A percentile compares a stretch with the other conserved stretches of the same genome.
Conservation (phyloP, 2,797 vertebrate species). For the Aviceda leuphotes region DNA sequence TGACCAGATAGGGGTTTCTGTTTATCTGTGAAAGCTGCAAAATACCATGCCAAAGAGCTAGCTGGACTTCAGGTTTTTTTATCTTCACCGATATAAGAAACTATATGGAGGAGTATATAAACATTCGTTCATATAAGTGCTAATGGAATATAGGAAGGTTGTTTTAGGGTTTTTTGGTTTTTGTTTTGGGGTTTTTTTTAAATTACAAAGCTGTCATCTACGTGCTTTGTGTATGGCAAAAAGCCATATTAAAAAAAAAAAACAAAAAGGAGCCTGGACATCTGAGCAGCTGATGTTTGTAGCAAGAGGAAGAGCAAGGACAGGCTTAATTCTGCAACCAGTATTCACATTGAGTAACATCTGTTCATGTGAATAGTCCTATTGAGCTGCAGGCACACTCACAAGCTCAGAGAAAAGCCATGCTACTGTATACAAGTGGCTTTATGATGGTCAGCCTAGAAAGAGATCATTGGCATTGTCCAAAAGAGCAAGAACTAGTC, state of each 20-base stretch:
- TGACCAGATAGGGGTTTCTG: not conserved
- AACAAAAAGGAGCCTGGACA: not conserved
- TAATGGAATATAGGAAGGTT: not conserved
- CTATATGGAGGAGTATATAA: not conserved
- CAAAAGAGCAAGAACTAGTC: not conserved
- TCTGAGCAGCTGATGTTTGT: conserved; percentile 61
- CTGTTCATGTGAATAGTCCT: conserved; percentile 62
- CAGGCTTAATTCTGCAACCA: conserved; percentile 46
- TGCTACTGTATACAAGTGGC: not conserved
- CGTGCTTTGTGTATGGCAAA: not conserved
- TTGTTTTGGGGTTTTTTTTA: not conserved
- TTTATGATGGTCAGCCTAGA: conserved; percentile 29
- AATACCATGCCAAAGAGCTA: not conserved
- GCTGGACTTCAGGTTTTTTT: not conserved
- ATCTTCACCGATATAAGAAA: not conserved
- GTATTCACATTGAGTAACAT: conserved; percentile 53
- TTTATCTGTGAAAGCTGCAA: not conserved
- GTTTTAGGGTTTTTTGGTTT: not conserved
- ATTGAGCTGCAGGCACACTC: conserved; percentile 36
- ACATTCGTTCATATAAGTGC: not conserved
- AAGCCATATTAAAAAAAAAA: not conserved
- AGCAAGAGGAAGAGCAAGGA: conserved; percentile 52
- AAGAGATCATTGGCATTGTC: conserved; percentile 10
- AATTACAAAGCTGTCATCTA: not conserved
- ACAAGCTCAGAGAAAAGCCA: not conserved